Base-by-base conservation (phyloP, 2,797 vertebrate species). In the Poeciliopsis gracilis region DNA sequence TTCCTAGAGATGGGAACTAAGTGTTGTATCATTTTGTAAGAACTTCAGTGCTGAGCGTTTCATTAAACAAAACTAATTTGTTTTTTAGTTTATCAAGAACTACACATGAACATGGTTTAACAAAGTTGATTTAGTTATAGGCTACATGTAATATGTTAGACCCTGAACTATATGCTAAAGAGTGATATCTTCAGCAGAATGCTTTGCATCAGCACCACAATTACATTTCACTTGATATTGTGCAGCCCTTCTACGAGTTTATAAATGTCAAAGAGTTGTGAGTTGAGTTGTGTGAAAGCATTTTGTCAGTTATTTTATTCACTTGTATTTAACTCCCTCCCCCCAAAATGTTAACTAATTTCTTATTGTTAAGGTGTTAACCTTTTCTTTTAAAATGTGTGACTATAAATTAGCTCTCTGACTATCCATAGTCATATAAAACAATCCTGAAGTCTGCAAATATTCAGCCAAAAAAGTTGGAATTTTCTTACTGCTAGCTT, bases 381-480 rank as follows among this genome's bases (percentile, higher is more conserved):
- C 53, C 53, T 55, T 25, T 25, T n/a, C 6, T 53, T 55, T 55
- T 55, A 9, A n/a, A 55, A 25, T 33, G 18, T 1, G 8, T 33
- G 18, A 61, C 5, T 15, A 33, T 2, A 30, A 5, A 6, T 2
- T 28, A 15, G 28, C 15, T 59, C 57, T 30, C 5, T 59, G 4
- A 6, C 5, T 45, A 75, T 70, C 69, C 41, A 0, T 51, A 33
- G 74, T 84, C 23, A 82, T 4, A 87, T 63, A 59, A 30, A 57
- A 71, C 75, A 79, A 77, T 9, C 0, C 77, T 91, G 79, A 79
- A 38, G 69, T 73, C 78, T 49, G 47, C 25, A 57, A 57, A 57
- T 57, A 33, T 38, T 1, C 61, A 66, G 3, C 16, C 8, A 38
- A 38, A 38, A 63, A 4, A 2, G 61, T 66, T 36, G 38, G 18